Evolutionary conservation across 2,797 vertebrate species (phyloP).

Genomic region (Percopsis omiscomaycus): DNA sequence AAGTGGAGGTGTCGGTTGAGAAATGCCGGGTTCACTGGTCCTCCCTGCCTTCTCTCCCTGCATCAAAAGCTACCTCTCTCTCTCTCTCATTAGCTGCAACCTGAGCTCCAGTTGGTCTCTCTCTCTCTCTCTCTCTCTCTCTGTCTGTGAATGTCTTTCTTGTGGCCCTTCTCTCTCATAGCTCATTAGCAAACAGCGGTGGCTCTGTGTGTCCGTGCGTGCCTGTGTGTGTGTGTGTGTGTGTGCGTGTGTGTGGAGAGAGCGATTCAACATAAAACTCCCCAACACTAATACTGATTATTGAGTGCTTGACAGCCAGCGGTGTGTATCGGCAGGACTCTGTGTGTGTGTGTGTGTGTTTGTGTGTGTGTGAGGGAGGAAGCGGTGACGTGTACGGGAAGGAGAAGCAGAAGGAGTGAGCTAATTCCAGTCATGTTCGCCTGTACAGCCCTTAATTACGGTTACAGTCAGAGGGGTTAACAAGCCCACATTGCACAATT

Average conservation of each 20-base stretch:
- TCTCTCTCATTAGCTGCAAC: not conserved
- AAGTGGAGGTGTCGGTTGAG: too few species aligned
- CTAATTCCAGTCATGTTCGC: too few species aligned
- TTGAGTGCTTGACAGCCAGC: not conserved
- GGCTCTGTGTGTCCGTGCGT: not conserved
- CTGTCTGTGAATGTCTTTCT: conserved; percentile 8
- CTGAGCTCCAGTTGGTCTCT: not conserved
- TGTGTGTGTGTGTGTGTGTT: conserved; percentile 5
- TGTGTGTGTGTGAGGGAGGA: not conserved
- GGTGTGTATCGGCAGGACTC: not conserved
- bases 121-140: not conserved
- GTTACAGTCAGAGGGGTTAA: too few species aligned
- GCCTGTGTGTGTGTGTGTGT: conserved; percentile 2
- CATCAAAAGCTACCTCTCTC: too few species aligned
- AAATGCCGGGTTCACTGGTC: too few species aligned
- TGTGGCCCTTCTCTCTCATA: not conserved
- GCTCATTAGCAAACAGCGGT: not conserved
- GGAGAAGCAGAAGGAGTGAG: not conserved
- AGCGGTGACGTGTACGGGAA: not conserved
- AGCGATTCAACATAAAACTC: too few species aligned
- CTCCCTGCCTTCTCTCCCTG: too few species aligned
- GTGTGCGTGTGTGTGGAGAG: not conserved
- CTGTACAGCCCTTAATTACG: too few species aligned
- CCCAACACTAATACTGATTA: not conserved
- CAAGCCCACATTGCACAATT: too few species aligned